These are phyloP conservation scores for Seladonia tumulorum DNA, from an alignment of 2,888 invertebrate genomes.

Conservation along the genomic window DNA sequence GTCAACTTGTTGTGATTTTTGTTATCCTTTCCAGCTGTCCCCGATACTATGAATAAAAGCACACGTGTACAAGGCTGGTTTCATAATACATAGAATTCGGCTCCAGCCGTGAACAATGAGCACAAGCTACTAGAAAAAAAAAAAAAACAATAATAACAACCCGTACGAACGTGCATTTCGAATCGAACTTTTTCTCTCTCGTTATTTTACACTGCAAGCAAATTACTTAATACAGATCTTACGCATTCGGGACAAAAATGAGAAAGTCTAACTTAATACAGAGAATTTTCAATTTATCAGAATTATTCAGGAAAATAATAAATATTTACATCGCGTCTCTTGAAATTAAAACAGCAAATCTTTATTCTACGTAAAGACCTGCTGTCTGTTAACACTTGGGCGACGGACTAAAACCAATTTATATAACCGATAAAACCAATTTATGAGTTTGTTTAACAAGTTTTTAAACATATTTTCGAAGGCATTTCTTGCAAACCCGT, in stretches of 20 bases:
- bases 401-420: too few species aligned
- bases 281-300: neutral
- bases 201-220: neutral
- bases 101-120: neutral
- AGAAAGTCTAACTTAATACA: neutral
- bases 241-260: neutral
- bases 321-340: too few species aligned
- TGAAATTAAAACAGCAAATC: too few species aligned
- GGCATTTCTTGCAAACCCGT: too few species aligned
- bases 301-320: too few species aligned
- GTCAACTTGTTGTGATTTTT: slow-evolving; percentile 63
- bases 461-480: too few species aligned
- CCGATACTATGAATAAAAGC: slow-evolving; percentile 10
- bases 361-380: too few species aligned
- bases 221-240: neutral
- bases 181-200: neutral
- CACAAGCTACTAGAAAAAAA: neutral
- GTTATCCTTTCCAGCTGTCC: slow-evolving; percentile 44
- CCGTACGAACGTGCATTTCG: neutral
- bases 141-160: neutral
- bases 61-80: neutral
- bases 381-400: too few species aligned
- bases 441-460: too few species aligned
- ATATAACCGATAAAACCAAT: too few species aligned
- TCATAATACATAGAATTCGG: neutral